Evolutionary conservation across 2,888 invertebrate genomes (phyloP).

Genomic region (Drosophila testacea): DNA sequence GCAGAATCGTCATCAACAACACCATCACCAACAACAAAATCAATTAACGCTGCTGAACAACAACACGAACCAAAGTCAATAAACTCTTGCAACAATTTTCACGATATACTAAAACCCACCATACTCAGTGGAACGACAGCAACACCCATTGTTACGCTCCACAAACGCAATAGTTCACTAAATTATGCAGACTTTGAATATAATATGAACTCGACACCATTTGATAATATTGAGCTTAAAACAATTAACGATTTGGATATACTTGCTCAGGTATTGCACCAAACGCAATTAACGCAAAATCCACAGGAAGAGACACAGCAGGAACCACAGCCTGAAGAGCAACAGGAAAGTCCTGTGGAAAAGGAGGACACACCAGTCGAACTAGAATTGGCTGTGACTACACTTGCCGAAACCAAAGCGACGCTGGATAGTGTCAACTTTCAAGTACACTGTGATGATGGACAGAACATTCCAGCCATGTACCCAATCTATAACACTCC

Average conservation of each 20-base stretch:
- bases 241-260: constrained; percentile 97
- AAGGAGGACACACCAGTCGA: constrained; percentile 4
- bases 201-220: constrained; percentile 94
- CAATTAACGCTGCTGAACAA: constrained; percentile 44
- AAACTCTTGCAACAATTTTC: constrained; percentile 78
- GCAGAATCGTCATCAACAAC: constrained; percentile 6
- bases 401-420: constrained; percentile 72
- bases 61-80: constrained; percentile 74
- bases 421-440: constrained; percentile 72
- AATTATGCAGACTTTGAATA: constrained; percentile 94
- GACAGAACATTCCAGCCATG: constrained; percentile 72
- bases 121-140: constrained; percentile 65
- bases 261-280: constrained; percentile 91
- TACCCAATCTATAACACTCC: constrained; percentile 48
- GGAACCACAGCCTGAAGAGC: constrained; percentile 13
- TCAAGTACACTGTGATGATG: constrained; percentile 72
- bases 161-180: constrained; percentile 80
- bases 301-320: constrained; percentile 6
- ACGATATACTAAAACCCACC: constrained; percentile 84
- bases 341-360: constrained; percentile 6
- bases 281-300: constrained; percentile 76
- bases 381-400: constrained; percentile 59
- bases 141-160: constrained; percentile 53
- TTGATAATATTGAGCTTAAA: constrained; percentile 96
- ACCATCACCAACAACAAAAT: constrained; percentile 20